These are phyloP conservation scores for Lampris megalopsis DNA, from an alignment of 2,113 vertebrate genomes.

Conservation along the genomic window DNA sequence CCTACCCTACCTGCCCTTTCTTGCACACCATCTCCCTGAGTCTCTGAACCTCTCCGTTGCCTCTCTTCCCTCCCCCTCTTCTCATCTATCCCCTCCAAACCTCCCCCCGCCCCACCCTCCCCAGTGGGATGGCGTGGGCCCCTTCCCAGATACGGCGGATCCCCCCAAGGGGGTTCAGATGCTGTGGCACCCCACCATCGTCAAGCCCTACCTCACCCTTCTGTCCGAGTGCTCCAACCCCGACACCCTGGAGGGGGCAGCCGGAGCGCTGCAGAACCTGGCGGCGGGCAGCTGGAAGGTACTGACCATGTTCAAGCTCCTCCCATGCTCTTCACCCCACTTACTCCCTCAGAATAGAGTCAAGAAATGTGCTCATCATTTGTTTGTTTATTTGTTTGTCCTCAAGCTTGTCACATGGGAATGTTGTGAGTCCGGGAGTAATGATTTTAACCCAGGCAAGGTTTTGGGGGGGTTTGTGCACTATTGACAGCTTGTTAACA, in stretches of 20 bases:
- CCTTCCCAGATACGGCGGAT: slow-evolving; percentile 94
- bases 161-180: slow-evolving; percentile 99
- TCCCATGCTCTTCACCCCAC: too few species aligned
- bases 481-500: too few species aligned
- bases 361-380: too few species aligned
- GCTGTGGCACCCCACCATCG: slow-evolving; percentile 99
- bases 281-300: slow-evolving; percentile 99
- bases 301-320: slow-evolving; percentile 28
- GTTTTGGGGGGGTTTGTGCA: too few species aligned
- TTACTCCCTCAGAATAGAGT: too few species aligned
- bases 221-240: slow-evolving; percentile 99
- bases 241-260: slow-evolving; percentile 97
- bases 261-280: slow-evolving; percentile 97
- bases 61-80: not conserved
- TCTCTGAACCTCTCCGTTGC: too few species aligned
- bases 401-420: too few species aligned
- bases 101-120: not conserved
- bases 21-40: too few species aligned
- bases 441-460: too few species aligned
- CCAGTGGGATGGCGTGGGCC: slow-evolving; percentile 98
- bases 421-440: too few species aligned
- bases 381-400: too few species aligned
- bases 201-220: slow-evolving; percentile 99
- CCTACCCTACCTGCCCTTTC: too few species aligned
- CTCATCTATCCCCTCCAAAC: not conserved